Evolutionary conservation across 1,140 invertebrate species (phyloP).

Genomic region (Cephus cinctus): DNA sequence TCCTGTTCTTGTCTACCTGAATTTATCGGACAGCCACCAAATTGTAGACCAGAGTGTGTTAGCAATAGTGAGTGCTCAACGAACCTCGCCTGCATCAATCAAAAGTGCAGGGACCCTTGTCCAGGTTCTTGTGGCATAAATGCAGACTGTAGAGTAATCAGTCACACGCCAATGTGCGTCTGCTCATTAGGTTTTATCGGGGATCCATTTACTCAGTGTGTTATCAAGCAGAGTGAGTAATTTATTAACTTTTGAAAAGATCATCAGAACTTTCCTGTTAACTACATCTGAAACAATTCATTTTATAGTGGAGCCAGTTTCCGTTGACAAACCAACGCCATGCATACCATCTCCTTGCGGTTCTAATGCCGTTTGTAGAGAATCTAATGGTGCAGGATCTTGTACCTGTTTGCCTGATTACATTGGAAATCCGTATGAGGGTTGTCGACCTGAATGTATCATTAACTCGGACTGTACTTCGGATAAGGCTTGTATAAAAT

Average conservation of each 20-base stretch:
- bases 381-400: constrained; percentile 64
- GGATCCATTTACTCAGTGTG: constrained; percentile 70
- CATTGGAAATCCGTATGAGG: constrained; percentile 75
- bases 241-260: constrained; percentile 7
- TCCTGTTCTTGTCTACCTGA: constrained; percentile 66
- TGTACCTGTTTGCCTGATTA: constrained; percentile 72
- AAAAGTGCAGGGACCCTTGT: constrained; percentile 74
- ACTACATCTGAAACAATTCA: too few species aligned
- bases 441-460: constrained; percentile 70
- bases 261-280: too few species aligned
- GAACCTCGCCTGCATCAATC: constrained; percentile 66
- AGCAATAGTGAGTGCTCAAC: constrained; percentile 67
- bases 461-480: constrained; percentile 70
- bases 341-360: constrained; percentile 73
- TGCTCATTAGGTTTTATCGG: constrained; percentile 67
- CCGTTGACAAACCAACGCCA: too few species aligned
- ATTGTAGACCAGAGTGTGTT: constrained; percentile 71
- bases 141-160: constrained; percentile 68
- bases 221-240: constrained; percentile 57
- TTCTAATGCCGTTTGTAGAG: constrained; percentile 70
- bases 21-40: constrained; percentile 67
- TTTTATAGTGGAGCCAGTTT: too few species aligned
- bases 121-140: constrained; percentile 70
- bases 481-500: constrained; percentile 67
- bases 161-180: constrained; percentile 71